Evolutionary conservation across 2,888 invertebrate species (phyloP), one percentile per base, ranked within the genome.

Genomic region (Hybos culiciformis): DNA sequence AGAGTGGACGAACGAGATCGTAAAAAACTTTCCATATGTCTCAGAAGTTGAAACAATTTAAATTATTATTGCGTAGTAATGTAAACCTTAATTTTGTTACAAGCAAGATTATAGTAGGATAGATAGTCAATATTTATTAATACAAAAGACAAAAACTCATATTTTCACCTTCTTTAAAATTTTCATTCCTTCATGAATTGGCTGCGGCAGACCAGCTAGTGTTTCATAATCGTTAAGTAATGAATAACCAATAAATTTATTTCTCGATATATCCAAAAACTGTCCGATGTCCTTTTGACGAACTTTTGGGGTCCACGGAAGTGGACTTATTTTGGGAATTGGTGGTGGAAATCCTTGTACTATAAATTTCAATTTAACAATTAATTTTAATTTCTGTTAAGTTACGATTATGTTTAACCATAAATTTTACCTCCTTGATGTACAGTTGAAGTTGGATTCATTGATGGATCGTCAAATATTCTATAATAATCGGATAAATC

Each of bases 301-400:
- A 12, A 94, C 93, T 74, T 97, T 97, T 1, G 96, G 93, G 51
- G 83, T 79, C 96, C 96, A 97, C 0, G 96, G 96, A 48, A 97
- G 72, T 46, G 86, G 56, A 11, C 60, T 62, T 17, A 62, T 60
- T 14, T 61, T 57, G 43, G 61, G 60, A 33, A 61, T 51, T 5
- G 62, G 58, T 14, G 58, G 58, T n/a, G n/a, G n/a, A n/a, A n/a
- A n/a, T n/a, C n/a, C n/a, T n/a, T n/a, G n/a, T n/a, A n/a, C n/a
- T n/a, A n/a, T n/a, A n/a, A n/a, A n/a, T n/a, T n/a, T n/a, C 57
- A 57, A 12, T 60, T 55, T 18, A 57, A 47, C 11, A 53, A 50
- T 14, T 48, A 51, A 1, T 58, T 51, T 4, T 57, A 51, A 26
- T 46, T 44, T 26, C 5, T 32, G 1, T 43, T 42, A 6, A 23